Evolutionary conservation across 2,113 vertebrate genomes (phyloP), one percentile per base, ranked within the genome.

Genomic region (Phrynosoma blainvillii): DNA sequence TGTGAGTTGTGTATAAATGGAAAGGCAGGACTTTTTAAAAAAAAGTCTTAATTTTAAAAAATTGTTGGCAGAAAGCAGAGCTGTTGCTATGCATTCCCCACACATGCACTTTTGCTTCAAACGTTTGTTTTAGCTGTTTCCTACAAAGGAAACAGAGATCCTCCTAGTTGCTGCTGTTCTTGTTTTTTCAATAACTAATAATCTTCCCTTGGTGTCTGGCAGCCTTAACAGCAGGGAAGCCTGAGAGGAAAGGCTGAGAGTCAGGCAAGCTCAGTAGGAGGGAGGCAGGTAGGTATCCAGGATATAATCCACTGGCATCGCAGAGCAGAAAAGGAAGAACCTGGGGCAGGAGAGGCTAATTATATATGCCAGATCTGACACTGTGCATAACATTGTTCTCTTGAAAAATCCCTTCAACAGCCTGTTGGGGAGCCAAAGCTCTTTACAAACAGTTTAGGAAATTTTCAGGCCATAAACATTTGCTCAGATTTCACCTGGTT

Each of bases 181-280:
- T 82, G 16, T 79, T 30, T 32, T 82, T 79, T 62, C 1, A 74
- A 52, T 76, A 68, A 80, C 74, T 86, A 78, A 81, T 76, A 71
- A 87, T 66, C 12, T 27, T 42, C 76, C 5, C 30, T 66, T 27
- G 5, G 18, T 79, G 85, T 81, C 42, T 85, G 90, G 0, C 36
- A 82, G 70, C 75, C 79, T 90, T 90, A 74, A n/a, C 21, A 86
- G 88, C 76, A 90, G 42, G 65, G 42, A 87, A n/a, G 21, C 84
- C 30, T 62, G 86, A 16, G 32, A 86, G 68, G 2, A 12, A 79
- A 75, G 80, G 84, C 86, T 88, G 1, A 0, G 4, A 87, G 76
- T 85, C 87, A 90, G 86, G 23, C 70, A 83, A 1, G 11, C 32
- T 62, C 80, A 89, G 78, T 87, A 81, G 30, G 82, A 83, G 88